Evolutionary conservation across 2,888 invertebrate genomes (phyloP), one percentile per base, ranked within the genome.

Genomic region (Andrena fulva): DNA sequence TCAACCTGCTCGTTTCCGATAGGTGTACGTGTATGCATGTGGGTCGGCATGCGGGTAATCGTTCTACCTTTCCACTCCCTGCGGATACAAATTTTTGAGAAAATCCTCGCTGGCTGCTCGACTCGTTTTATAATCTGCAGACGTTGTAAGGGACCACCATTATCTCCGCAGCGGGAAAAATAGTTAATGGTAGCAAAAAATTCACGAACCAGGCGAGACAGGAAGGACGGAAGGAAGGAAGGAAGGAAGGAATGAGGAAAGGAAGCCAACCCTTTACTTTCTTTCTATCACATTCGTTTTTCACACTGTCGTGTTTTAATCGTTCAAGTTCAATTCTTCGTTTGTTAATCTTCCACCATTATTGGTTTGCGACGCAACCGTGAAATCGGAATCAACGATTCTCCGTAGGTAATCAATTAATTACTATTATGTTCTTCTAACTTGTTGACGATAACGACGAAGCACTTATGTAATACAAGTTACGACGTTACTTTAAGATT

Each of bases 11-110:
- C 64, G 54, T 74, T 85, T 56, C 52, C 66, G 59, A 71, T 79
- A 75, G 50, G 20, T 64, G 66, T 70, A 60, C 60, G 80, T 35
- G 33, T 60, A 31, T 67, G 42, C 64, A 75, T 76, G 73, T 77
- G 56, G 52, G 66, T 4, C 71, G 82, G 83, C 77, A 79, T 82
- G 68, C 75, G 80, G 59, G 71, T 87, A 88, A 87, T 86, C 81
- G 80, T 86, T 86, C 67, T 75, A 77, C 69, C 67, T 77, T 74
- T 71, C 60, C 52, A 56, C 72, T 71, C 60, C n/a, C 67, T 33
- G 59, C 62, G 78, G 76, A 82, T 85, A 86, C 59, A 77, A 63
- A 77, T 82, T 88, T 86, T 81, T 86, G 59, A 68, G 62, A 67
- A 81, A 85, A 85, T 78, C 63, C 75, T 60, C 56, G 73, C 56